Evolutionary conservation across 1,140 invertebrate genomes (phyloP).

Genomic region (Dysdera silvatica): DNA sequence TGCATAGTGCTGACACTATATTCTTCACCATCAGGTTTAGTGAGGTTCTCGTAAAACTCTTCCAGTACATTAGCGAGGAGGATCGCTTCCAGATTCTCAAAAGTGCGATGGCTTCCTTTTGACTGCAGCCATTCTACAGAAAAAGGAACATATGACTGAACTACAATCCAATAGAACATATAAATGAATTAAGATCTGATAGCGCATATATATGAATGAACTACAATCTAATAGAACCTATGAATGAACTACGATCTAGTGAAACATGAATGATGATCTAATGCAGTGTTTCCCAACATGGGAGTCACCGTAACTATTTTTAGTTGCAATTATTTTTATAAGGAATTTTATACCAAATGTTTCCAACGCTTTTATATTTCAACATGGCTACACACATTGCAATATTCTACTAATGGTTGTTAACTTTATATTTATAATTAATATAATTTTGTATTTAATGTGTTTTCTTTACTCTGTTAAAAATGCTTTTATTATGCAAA

Average conservation of each 20-base stretch:
- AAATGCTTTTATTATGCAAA: no score
- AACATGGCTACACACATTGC: no score
- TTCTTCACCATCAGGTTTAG: conserved; percentile 27
- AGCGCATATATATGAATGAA: not conserved
- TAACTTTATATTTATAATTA: no score
- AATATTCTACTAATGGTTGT: no score
- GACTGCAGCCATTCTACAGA: conserved; percentile 25
- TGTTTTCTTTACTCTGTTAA: no score
- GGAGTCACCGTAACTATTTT: no score
- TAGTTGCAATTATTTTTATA: no score
- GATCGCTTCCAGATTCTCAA: conserved; percentile 7
- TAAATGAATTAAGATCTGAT: not conserved
- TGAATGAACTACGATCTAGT: not conserved
- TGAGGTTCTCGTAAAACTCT: conserved; percentile 26
- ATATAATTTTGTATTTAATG: no score
- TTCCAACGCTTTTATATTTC: no score
- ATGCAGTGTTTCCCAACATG: no score
- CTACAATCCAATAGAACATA: not conserved
- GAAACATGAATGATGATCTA: not conserved
- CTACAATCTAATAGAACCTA: not conserved
- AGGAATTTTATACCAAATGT: no score
- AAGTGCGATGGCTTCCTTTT: conserved; percentile 3
- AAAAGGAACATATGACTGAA: not conserved
- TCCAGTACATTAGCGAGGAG: conserved; percentile 16
- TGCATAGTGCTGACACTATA: conserved; percentile 29